Base-by-base conservation (phyloP, 2,797 vertebrate genomes). In the Pangasius larnaudii region DNA sequence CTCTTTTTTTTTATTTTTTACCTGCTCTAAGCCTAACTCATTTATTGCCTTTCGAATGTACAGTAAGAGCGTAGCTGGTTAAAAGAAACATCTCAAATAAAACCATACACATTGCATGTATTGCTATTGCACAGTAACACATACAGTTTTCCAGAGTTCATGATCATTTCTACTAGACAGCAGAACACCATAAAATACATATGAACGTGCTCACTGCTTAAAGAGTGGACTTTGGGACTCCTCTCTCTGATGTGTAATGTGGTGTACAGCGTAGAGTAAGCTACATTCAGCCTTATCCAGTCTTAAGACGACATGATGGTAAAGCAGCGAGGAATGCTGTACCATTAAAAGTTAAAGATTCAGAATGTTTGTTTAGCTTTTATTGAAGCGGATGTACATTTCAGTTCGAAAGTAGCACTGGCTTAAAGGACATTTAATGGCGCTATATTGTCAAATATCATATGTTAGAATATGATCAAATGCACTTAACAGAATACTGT, bases 71-170 rank as follows among this genome's bases (percentile, higher is more conserved):
- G 0, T 53, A 77, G 13, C 46, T 51, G 46, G 27, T 78, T 27
- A 78, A 14, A 33, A 27, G 56, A 46, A 82, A 82, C 18, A 16
- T 61, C 2, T 61, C 36, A 18, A 0, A 42, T 63, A 82, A 82
- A 82, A 63, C 36, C 24, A 9, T 82, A 82, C 36, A 63, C 39
- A 42, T n/a, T n/a, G 58, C 79, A 63, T 46, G 79, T 63, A 82
- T 63, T 46, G 33, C 16, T 58, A 36, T 13, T 58, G 77, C 53
- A 58, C 77, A 58, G 53, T 75, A 75, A 75, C 30, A 58, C 18
- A 36, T 36, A 53, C 72, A n/a, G 72, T 49, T 75, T 51, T 75
- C 39, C 27, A 75, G 72, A 51, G 46, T 42, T 61, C 24, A 46
- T n/a, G 58, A 46, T 24, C 58, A n/a, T 63, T 82, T 80, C 53